These are phyloP conservation scores for Napeogenes inachia DNA, from an alignment of 2,888 invertebrate genomes.

Conservation along the genomic window DNA sequence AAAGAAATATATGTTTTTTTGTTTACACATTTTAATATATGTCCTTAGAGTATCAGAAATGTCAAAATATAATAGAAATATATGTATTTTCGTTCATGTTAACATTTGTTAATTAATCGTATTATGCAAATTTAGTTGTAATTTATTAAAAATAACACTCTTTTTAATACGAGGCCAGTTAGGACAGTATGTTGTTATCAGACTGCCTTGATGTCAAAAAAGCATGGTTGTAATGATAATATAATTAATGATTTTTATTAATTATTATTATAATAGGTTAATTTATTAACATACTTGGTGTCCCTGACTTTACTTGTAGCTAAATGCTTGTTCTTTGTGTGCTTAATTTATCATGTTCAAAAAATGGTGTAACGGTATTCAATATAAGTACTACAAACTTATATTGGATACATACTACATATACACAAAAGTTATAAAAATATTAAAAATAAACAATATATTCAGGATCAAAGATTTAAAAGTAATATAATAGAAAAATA, in stretches of 20 bases:
- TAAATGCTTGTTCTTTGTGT: too few species aligned
- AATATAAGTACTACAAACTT: too few species aligned
- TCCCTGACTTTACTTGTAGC: too few species aligned
- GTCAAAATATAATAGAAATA: background rate
- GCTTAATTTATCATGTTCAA: too few species aligned
- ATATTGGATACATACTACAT: too few species aligned
- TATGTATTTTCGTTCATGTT: background rate
- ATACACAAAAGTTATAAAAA: too few species aligned
- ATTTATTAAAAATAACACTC: constrained; percentile 1
- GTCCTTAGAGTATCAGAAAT: background rate
- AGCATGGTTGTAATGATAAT: background rate
- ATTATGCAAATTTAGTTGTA: background rate
- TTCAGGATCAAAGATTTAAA: too few species aligned
- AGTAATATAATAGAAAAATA: too few species aligned
- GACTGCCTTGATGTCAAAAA: constrained; percentile 1
- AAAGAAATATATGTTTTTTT: background rate
- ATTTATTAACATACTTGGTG: too few species aligned
- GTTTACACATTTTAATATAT: background rate
- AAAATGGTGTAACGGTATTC: too few species aligned
- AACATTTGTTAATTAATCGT: constrained; percentile 2
- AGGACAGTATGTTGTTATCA: background rate
- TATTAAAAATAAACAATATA: too few species aligned
- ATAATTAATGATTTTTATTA: background rate
- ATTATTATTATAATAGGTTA: background rate
- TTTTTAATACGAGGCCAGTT: constrained; percentile 1